Evolutionary conservation across 2,113 vertebrate species (phyloP), one percentile per base, ranked within the genome.

Genomic region (Paracanthobrama guichenoti): DNA sequence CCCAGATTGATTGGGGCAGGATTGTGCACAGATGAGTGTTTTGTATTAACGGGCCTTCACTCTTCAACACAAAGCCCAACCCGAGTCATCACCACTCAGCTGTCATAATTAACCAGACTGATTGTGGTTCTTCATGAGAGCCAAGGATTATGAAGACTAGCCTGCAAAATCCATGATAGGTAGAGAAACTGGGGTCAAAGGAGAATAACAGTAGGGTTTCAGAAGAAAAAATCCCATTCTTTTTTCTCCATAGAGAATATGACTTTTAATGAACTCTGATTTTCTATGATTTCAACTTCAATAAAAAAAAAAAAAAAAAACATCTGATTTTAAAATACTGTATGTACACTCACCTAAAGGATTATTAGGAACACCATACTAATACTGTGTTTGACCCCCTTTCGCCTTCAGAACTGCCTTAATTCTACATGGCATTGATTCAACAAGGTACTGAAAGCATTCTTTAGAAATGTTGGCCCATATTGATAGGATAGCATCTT

Each of bases 1-100:
- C 4, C 26, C 82, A 84, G 57, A 64, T 62, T 75, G 82, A 77
- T 84, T 84, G 74, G 53, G 24, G 72, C 57, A 76, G 59, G 48
- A 77, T 42, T 66, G 53, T 12, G n/a, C 69, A 75, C 16, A 13
- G 57, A 46, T 42, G 74, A 84, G 59, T 75, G 71, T 59, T 22
- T n/a, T 53, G 59, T 60, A 24, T 83, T 83, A 64, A 22, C 13
- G 2, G 69, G 14, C 62, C 42, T 31, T 22, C 55, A 44, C 71
- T 75, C 71, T 60, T 62, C 28, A 55, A 31, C 26, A 46, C 72
- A 77, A 35, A 76, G 81, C 72, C 44, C 59, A 9, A 46, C 60
- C 59, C 22, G 39, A 26, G 24, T 48, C 72, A 76, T 76, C 82
- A 77, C 31, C 12, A n/a, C 59, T 79, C 24, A 62, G 46, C 59